A percentile compares a stretch with the other conserved stretches of the same genome.
Evolutionary conservation across 1,140 invertebrate species (phyloP).

Genomic region (Drosophila kikkawai): DNA sequence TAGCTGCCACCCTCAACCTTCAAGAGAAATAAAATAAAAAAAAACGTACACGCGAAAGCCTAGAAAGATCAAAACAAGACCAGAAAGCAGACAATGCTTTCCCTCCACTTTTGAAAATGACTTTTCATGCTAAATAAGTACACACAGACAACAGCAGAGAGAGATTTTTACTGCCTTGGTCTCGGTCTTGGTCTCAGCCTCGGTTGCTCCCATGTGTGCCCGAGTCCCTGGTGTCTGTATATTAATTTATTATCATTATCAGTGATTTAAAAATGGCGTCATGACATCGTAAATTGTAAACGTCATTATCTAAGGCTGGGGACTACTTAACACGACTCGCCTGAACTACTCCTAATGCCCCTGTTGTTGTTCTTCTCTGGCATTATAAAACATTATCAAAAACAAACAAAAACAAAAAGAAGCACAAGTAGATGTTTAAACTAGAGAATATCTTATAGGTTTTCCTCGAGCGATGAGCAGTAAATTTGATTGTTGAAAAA

Average conservation of each 20-base stretch:
- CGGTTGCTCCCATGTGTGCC: constrained; percentile 40
- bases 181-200: not conserved
- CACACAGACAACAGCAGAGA: constrained; percentile 44
- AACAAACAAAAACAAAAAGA: constrained; percentile 6
- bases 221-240: constrained; percentile 57
- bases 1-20: constrained; percentile 31
- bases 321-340: constrained; percentile 69
- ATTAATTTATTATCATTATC: constrained; percentile 84
- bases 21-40: constrained; percentile 10
- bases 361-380: constrained; percentile 48
- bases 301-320: constrained; percentile 63
- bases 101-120: constrained; percentile 74
- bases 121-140: constrained; percentile 84
- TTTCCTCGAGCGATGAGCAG: constrained; percentile 4
- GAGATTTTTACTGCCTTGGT: constrained; percentile 22
- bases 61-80: constrained; percentile 57
- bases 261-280: constrained; percentile 83
- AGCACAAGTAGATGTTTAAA: constrained; percentile 13
- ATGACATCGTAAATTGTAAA: constrained; percentile 81
- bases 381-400: constrained; percentile 17
- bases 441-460: constrained; percentile 25
- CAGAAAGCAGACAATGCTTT: constrained; percentile 37
- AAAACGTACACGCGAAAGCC: constrained; percentile 27
- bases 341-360: constrained; percentile 21
- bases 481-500: constrained; percentile 8